These are phyloP conservation scores for Alligator sinensis DNA, from an alignment of 2,113 vertebrate genomes.

Conservation along the genomic window DNA sequence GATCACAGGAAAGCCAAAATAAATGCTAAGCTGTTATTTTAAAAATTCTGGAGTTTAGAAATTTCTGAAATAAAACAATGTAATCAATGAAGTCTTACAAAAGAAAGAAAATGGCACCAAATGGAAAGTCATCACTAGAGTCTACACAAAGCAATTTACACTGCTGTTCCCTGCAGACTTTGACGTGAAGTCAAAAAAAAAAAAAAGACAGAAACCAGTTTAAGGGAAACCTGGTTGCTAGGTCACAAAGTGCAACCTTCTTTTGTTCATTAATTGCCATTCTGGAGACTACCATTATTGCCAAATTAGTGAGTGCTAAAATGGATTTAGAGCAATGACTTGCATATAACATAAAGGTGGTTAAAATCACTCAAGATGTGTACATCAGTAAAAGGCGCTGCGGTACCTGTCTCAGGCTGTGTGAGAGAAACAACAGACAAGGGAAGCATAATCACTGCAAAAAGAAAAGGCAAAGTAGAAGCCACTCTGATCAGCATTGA, in stretches of 20 bases:
- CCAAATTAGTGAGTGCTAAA: constrained; percentile 49
- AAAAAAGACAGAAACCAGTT: constrained; percentile 23
- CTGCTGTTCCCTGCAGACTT: constrained; percentile 16
- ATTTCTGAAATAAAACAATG: constrained; percentile 22
- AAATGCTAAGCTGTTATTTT: neutral
- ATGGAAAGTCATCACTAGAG: constrained; percentile 23
- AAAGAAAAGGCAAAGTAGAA: neutral
- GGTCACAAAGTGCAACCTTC: constrained; percentile 52
- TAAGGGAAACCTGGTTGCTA: constrained; percentile 55
- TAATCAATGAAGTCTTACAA: constrained; percentile 31
- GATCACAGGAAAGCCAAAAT: constrained; percentile 7
- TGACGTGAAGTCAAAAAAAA: constrained; percentile 30
- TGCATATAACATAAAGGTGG: constrained; percentile 21
- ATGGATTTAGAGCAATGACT: constrained; percentile 48
- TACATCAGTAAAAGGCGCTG: neutral
- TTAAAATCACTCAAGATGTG: constrained; percentile 48
- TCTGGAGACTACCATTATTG: constrained; percentile 51
- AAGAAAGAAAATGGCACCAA: constrained; percentile 48
- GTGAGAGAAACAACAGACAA: neutral
- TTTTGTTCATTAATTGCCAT: constrained; percentile 73
- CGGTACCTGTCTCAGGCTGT: neutral
- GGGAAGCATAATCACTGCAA: neutral
- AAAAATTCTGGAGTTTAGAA: neutral
- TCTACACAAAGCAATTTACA: constrained; percentile 58
- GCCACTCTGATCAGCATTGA: neutral